Percentiles rank a stretch among this genome's conserved stretches.
Evolutionary conservation across 2,888 invertebrate genomes (phyloP).

Genomic region (Lottia gigantea): DNA sequence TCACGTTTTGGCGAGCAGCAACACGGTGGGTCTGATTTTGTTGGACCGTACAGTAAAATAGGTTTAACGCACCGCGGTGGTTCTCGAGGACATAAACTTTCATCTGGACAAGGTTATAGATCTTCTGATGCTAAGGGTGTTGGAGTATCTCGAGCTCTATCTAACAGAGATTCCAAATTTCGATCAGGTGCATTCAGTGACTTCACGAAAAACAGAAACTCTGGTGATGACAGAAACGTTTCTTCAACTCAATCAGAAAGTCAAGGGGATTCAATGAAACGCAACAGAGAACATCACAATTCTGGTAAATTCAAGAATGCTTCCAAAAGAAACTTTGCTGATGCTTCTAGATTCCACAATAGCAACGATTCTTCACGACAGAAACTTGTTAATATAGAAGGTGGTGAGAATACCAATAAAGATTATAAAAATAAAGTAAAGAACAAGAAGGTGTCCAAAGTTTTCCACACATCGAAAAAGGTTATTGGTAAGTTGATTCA

Average conservation of each 20-base stretch:
- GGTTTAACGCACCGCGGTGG: too few relatives aligned
- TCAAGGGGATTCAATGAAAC: neutral
- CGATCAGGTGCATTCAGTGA: too few relatives aligned
- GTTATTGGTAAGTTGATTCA: neutral
- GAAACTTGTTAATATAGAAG: neutral
- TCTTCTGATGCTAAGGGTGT: too few relatives aligned
- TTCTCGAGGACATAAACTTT: too few relatives aligned
- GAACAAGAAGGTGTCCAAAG: neutral
- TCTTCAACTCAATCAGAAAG: neutral
- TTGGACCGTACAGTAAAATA: too few relatives aligned
- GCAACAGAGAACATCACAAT: neutral
- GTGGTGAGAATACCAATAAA: neutral
- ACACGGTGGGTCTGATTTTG: too few relatives aligned
- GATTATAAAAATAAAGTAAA: neutral
- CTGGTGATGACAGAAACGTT: too few relatives aligned
- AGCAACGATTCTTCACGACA: neutral
- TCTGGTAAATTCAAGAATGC: neutral
- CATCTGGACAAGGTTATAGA: too few relatives aligned
- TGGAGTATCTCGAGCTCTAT: too few relatives aligned
- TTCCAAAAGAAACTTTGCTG: neutral
- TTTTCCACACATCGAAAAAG: neutral
- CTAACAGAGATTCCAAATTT: too few relatives aligned
- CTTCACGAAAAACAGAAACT: too few relatives aligned
- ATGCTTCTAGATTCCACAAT: neutral
- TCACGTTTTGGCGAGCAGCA: too few relatives aligned